Evolutionary conservation across 2,888 invertebrate genomes (phyloP).

Genomic region (Penaeus monodon): DNA sequence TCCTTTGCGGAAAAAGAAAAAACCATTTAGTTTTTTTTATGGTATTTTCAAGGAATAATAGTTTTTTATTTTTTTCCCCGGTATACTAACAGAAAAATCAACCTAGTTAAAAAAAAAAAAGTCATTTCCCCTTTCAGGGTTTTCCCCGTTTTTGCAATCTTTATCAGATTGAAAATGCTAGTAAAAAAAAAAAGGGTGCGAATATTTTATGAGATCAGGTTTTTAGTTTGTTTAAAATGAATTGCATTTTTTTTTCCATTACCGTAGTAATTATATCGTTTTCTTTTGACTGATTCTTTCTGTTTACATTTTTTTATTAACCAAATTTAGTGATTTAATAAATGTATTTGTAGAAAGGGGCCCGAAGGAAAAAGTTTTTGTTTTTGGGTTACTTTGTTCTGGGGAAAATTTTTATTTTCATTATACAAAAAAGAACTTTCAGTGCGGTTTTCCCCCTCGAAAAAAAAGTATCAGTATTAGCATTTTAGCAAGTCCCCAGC

Average conservation of each 20-base stretch:
- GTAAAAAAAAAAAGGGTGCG: conserved; percentile 38
- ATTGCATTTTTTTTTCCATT: conserved; percentile 44
- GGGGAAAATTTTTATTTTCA: conserved; percentile 29
- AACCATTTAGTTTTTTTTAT: neutral
- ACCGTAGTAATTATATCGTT: conserved; percentile 31
- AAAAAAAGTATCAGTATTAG: conserved; percentile 21
- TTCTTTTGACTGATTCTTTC: conserved; percentile 16
- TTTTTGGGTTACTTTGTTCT: conserved; percentile 35
- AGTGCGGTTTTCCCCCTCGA: neutral
- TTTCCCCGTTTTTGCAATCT: conserved; percentile 49
- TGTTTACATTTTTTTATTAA: conserved; percentile 30
- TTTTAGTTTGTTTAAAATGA: conserved; percentile 29
- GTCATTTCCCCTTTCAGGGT: conserved; percentile 42
- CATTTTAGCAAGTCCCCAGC: conserved; percentile 17
- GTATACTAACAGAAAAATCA: conserved; percentile 9
- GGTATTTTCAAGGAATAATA: no score
- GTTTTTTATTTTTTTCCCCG: neutral
- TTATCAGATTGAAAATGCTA: conserved; percentile 45
- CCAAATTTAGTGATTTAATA: conserved; percentile 32
- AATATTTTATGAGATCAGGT: conserved; percentile 42
- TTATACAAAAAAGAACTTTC: conserved; percentile 12
- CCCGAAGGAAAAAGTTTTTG: conserved; percentile 30
- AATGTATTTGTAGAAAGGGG: conserved; percentile 31
- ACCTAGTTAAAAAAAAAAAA: conserved; percentile 12
- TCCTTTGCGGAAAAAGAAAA: no score